These are phyloP conservation scores for Alviniconcha strummeri DNA, from an alignment of 2,888 invertebrate genomes.

Conservation along the genomic window DNA sequence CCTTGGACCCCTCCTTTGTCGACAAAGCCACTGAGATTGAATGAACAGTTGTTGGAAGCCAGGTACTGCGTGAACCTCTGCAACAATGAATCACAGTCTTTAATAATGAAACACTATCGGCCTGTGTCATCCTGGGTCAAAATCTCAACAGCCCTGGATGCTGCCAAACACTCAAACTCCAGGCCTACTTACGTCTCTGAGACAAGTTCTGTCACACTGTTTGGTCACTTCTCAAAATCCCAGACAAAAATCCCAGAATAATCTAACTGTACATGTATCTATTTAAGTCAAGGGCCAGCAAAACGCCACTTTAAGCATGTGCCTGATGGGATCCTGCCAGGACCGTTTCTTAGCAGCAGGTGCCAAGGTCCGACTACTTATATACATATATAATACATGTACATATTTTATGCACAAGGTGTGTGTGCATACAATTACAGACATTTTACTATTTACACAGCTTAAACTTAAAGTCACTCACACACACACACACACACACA, in stretches of 20 bases:
- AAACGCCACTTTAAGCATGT: too few relatives aligned
- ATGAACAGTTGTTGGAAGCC: slow-evolving; percentile 99
- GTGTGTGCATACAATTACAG: background rate
- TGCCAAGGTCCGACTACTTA: background rate
- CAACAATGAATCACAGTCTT: slow-evolving; percentile 43
- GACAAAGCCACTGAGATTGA: slow-evolving; percentile 97
- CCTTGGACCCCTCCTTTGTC: slow-evolving; percentile 99
- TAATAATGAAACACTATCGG: background rate
- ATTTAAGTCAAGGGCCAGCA: too few relatives aligned
- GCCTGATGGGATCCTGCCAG: too few relatives aligned
- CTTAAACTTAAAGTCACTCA: background rate
- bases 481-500: background rate
- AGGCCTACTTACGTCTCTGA: too few relatives aligned
- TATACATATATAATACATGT: background rate
- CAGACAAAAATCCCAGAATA: too few relatives aligned
- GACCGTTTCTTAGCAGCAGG: too few relatives aligned
- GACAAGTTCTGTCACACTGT: too few relatives aligned
- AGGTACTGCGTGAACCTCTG: slow-evolving; percentile 99
- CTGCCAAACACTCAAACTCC: too few relatives aligned
- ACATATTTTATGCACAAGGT: background rate
- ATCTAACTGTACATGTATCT: too few relatives aligned
- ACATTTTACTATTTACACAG: background rate
- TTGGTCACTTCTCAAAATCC: too few relatives aligned
- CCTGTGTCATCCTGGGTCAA: too few relatives aligned
- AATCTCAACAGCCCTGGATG: too few relatives aligned